Conservation (phyloP, 2,888 invertebrate species). For the Clivina fossor region DNA sequence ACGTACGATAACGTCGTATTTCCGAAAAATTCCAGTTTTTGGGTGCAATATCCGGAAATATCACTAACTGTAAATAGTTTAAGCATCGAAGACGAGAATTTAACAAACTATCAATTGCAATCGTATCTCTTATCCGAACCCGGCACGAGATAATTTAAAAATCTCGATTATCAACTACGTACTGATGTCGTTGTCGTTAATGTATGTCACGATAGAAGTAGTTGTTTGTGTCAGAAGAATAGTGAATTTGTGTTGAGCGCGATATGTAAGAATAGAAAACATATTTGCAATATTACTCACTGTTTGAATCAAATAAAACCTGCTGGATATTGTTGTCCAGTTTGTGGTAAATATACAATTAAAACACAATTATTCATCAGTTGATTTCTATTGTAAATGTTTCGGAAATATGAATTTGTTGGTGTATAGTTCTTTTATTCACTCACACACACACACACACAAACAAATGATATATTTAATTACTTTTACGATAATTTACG, state of each 20-base stretch:
- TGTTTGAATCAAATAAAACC: constrained; percentile 29
- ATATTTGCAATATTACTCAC: constrained; percentile 21
- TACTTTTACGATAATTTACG: too few species aligned
- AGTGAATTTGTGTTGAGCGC: constrained; percentile 11
- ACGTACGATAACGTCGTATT: constrained; percentile 31
- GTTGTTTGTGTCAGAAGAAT: constrained; percentile 29
- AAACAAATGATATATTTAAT: too few species aligned
- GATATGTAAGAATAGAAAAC: constrained; percentile 23
- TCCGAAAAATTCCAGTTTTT: constrained; percentile 30
- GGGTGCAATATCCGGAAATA: constrained; percentile 28
- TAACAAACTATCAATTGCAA: constrained; percentile 17
- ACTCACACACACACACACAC: too few species aligned
- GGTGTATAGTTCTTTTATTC: too few species aligned
- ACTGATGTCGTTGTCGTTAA: constrained; percentile 22
- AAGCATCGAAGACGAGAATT: constrained; percentile 8
- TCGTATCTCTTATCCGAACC: constrained; percentile 16
- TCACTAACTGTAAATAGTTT: constrained; percentile 24
- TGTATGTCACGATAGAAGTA: constrained; percentile 20
- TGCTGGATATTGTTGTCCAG: constrained; percentile 27
- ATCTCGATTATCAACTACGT: constrained; percentile 23
- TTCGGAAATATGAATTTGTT: too few species aligned
- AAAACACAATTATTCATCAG: not conserved
- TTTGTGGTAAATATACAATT: constrained; percentile 34
- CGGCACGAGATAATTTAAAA: constrained; percentile 25
- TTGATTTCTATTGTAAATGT: too few species aligned